phyloP scores from a whole-genome alignment of 2,113 vertebrate genomes.

The Apodemus sylvaticus region DNA sequence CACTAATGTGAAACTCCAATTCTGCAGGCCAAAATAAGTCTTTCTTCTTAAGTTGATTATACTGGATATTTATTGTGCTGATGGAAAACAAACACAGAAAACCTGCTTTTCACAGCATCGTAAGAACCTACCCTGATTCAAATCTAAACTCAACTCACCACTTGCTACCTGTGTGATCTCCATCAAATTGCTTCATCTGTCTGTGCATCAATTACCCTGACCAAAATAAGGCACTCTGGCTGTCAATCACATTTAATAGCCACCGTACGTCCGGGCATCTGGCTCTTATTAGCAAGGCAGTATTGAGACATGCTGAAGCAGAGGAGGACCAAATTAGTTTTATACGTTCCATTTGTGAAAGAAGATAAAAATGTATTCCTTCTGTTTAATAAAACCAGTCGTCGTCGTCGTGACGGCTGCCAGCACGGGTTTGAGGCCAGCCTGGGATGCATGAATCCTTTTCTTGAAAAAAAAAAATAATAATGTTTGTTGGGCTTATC shows the following conservation, averaged over 20 bases:
- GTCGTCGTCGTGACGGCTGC: background rate
- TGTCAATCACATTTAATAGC: conserved; percentile 9
- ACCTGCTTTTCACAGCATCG: background rate
- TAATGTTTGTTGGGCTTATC: background rate
- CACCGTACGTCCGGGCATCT: background rate
- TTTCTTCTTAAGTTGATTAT: background rate
- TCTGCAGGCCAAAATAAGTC: background rate
- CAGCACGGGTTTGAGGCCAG: background rate
- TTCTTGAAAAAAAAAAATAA: background rate
- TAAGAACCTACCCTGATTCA: background rate
- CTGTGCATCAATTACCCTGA: background rate
- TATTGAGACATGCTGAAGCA: background rate
- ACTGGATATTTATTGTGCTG: background rate
- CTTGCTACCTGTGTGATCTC: background rate
- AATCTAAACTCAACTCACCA: background rate
- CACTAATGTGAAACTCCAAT: background rate
- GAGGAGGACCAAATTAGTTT: conserved; percentile 8
- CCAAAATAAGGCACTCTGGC: background rate
- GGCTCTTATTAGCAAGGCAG: background rate
- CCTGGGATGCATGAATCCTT: background rate
- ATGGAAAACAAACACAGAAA: background rate
- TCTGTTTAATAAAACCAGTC: background rate
- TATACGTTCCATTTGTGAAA: background rate
- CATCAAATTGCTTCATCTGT: background rate
- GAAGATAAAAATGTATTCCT: background rate